Evolutionary conservation across 2,888 invertebrate genomes (phyloP).

Genomic region (Clusia tigrina): DNA sequence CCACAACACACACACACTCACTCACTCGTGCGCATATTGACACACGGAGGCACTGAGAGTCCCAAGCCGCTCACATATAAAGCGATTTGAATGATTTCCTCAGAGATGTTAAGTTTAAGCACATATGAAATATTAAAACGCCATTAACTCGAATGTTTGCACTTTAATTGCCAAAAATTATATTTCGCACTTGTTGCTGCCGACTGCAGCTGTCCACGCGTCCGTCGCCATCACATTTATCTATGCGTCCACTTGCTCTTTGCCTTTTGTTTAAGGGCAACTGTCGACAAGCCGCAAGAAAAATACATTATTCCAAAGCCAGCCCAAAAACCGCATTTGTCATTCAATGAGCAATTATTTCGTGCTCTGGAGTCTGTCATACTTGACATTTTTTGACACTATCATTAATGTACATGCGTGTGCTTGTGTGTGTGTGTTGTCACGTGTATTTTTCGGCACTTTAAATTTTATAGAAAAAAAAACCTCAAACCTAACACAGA

Average conservation of each 20-base stretch:
- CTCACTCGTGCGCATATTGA: too few relatives aligned
- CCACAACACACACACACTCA: neutral
- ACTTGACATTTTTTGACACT: conserved; percentile 15
- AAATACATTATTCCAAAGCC: neutral
- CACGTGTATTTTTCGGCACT: too few relatives aligned
- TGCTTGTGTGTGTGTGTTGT: too few relatives aligned
- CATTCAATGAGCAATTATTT: conserved; percentile 14
- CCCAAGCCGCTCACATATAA: too few relatives aligned
- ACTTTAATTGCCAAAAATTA: conserved; percentile 15
- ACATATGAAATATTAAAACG: conserved; percentile 17
- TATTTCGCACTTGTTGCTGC: neutral
- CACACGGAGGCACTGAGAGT: too few relatives aligned
- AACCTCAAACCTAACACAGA: conserved; percentile 13
- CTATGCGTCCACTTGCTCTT: neutral
- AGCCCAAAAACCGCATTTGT: neutral
- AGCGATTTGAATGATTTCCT: neutral
- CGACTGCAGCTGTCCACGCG: too few relatives aligned
- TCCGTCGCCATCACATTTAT: neutral
- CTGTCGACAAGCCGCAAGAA: too few relatives aligned
- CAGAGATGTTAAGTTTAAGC: conserved; percentile 10
- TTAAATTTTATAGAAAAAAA: conserved; percentile 17
- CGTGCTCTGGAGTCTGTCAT: conserved; percentile 7
- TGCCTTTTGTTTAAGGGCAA: neutral
- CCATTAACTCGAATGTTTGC: conserved; percentile 6
- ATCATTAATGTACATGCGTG: conserved; percentile 10